Evolutionary conservation across 2,797 vertebrate genomes (phyloP).

Genomic region (Aselliscus stoliczkanus): DNA sequence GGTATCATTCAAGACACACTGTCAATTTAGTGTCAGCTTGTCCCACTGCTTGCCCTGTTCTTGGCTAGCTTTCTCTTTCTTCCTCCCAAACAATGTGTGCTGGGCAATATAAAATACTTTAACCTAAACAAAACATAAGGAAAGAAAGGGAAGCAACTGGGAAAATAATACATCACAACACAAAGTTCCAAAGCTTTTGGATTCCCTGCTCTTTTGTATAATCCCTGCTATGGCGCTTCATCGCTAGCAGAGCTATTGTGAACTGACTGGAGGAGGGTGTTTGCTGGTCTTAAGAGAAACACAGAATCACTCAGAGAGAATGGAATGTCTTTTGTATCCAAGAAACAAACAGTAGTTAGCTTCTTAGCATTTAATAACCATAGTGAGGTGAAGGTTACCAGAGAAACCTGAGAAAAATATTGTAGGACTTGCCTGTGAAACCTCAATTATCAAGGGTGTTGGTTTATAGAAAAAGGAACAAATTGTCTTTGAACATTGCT

Average conservation of each 20-base stretch:
- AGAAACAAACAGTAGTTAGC: slow-evolving; percentile 67
- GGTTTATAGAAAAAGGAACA: slow-evolving; percentile 40
- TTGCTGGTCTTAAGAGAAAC: background rate
- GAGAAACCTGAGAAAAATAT: slow-evolving; percentile 59
- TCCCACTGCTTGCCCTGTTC: background rate
- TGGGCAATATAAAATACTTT: slow-evolving; percentile 36
- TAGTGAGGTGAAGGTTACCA: slow-evolving; percentile 28
- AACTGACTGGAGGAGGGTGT: background rate
- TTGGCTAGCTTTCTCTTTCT: background rate
- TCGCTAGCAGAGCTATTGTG: background rate
- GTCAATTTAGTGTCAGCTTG: background rate
- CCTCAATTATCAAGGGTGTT: slow-evolving; percentile 19
- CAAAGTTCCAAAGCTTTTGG: background rate
- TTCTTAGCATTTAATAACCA: slow-evolving; percentile 54
- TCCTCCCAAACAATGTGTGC: background rate
- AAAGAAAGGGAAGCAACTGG: slow-evolving; percentile 25
- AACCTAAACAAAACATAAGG: slow-evolving; percentile 41
- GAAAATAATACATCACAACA: slow-evolving; percentile 55
- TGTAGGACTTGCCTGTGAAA: slow-evolving; percentile 33
- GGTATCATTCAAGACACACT: background rate
- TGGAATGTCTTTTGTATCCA: slow-evolving; percentile 46
- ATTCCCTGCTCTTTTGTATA: background rate
- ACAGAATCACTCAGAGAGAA: slow-evolving; percentile 17
- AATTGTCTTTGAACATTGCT: slow-evolving; percentile 34
- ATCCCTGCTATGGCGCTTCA: background rate